Evolutionary conservation across 1,140 invertebrate genomes (phyloP).

Genomic region (Lasioglossum albipes): DNA sequence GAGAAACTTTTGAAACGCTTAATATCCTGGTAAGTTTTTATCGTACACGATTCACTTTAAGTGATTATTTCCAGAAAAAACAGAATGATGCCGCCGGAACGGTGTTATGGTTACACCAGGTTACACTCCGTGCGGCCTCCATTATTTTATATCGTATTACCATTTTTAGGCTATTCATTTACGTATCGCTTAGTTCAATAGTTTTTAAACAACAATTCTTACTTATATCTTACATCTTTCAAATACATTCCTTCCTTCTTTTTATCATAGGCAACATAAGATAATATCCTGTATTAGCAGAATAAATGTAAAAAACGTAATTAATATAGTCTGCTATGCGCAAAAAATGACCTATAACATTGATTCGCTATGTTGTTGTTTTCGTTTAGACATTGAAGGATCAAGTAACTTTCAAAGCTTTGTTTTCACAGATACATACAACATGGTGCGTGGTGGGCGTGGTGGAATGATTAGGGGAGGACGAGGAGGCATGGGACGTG

Average conservation of each 20-base stretch:
- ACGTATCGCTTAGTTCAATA: neutral
- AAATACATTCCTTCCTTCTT: too few relatives aligned
- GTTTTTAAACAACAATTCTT: neutral
- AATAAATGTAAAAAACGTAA: neutral
- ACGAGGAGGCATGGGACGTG: conserved; percentile 85
- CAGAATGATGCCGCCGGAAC: neutral
- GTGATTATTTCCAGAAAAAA: neutral
- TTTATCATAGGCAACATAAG: too few relatives aligned
- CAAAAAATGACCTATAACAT: too few relatives aligned
- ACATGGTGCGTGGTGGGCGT: conserved; percentile 82
- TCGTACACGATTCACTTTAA: neutral
- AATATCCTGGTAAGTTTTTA: neutral
- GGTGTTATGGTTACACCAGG: conserved; percentile 2
- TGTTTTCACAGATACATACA: conserved; percentile 39
- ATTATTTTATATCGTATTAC: conserved; percentile 13
- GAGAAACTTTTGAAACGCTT: neutral
- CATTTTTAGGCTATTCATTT: neutral
- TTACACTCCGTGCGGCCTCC: neutral
- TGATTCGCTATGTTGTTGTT: too few relatives aligned
- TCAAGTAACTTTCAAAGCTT: neutral
- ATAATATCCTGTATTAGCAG: too few relatives aligned
- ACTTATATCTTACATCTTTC: too few relatives aligned
- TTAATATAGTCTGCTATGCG: neutral
- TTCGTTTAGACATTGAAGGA: too few relatives aligned
- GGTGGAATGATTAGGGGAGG: conserved; percentile 83